Conservation (phyloP, 1,140 invertebrate genomes). For the Orussus abietinus region DNA sequence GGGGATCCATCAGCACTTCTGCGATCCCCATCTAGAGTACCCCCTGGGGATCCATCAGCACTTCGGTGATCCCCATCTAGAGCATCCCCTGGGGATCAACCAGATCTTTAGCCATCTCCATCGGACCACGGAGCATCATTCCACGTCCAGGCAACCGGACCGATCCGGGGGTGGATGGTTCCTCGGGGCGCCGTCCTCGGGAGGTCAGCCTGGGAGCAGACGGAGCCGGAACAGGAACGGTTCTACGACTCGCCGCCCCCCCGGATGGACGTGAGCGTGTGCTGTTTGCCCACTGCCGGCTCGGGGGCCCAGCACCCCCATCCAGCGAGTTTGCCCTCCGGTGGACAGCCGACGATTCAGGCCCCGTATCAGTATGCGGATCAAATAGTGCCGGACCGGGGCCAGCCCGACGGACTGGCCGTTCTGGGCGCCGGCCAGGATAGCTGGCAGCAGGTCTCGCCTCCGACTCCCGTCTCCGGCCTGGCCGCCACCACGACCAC, state of each 20-base stretch:
- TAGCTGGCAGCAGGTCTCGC: constrained; percentile 40
- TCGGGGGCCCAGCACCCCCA: constrained; percentile 43
- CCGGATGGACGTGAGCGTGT: constrained; percentile 53
- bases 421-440: constrained; percentile 39
- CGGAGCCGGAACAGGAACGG: constrained; percentile 36
- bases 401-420: constrained; percentile 41
- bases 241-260: constrained; percentile 49
- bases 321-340: constrained; percentile 31
- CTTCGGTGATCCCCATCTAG: too few species aligned
- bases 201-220: constrained; percentile 39
- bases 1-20: too few species aligned
- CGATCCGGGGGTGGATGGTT: too few species aligned
- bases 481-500: constrained; percentile 38
- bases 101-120: too few species aligned
- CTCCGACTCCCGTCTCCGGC: constrained; percentile 24
- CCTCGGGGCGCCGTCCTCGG: constrained; percentile 34
- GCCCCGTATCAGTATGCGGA: constrained; percentile 45
- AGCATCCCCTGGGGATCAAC: too few species aligned
- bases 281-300: constrained; percentile 45
- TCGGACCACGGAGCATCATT: too few species aligned
- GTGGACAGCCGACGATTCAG: constrained; percentile 35
- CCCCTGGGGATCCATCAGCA: too few species aligned
- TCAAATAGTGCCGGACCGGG: constrained; percentile 50
- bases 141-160: too few species aligned
- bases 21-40: too few species aligned